Conservation (phyloP, 2,888 invertebrate species). For the Sclerodermus sp. region DNA sequence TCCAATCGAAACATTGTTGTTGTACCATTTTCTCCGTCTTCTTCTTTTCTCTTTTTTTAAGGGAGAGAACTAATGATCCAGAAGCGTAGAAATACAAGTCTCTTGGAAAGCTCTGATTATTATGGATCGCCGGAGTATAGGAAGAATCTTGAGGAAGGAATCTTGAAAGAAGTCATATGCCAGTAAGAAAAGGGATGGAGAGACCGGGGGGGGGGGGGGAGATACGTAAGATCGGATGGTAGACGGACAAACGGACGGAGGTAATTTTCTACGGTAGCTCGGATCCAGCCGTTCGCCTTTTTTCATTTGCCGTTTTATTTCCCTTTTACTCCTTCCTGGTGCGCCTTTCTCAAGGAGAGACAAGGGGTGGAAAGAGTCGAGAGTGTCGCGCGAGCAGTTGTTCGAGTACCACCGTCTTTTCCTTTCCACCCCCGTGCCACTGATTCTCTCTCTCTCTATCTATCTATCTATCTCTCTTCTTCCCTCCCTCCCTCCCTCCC, state of each 20-base stretch:
- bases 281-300: conserved; percentile 18
- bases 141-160: too few relatives aligned
- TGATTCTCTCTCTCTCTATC: neutral
- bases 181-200: neutral
- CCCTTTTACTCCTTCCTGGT: neutral
- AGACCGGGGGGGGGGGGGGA: neutral
- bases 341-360: neutral
- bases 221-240: conserved; percentile 24
- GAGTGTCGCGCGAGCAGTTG: conserved; percentile 16
- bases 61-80: too few relatives aligned
- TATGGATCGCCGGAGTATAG: too few relatives aligned
- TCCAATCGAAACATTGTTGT: too few relatives aligned
- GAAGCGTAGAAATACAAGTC: too few relatives aligned
- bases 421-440: too few relatives aligned
- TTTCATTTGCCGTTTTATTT: conserved; percentile 7
- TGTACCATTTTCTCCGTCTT: too few relatives aligned
- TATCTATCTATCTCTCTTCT: neutral
- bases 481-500: neutral
- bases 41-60: too few relatives aligned
- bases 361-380: conserved; percentile 1
- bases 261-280: conserved; percentile 34
- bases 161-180: too few relatives aligned
- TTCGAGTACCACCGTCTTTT: conserved; percentile 3
- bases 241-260: conserved; percentile 28
- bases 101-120: too few relatives aligned